These are phyloP conservation scores for Lathronympha strigana DNA, from an alignment of 2,888 invertebrate genomes.

Conservation along the genomic window DNA sequence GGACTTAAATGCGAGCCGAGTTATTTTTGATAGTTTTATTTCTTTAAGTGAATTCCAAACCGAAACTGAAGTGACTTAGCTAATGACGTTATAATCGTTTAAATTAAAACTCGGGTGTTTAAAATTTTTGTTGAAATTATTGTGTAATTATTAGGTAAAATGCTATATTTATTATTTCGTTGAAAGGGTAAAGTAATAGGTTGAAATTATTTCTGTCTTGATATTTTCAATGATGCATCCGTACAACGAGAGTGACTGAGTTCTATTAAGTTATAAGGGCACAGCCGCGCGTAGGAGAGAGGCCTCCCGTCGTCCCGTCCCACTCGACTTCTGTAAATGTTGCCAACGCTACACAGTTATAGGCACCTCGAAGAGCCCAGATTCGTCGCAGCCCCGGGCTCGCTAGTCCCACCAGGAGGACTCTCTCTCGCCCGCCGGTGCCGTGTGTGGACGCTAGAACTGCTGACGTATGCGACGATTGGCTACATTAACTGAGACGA, in stretches of 20 bases:
- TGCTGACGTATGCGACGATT: slow-evolving; percentile 39
- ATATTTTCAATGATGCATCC: slow-evolving; percentile 75
- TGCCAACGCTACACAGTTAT: slow-evolving; percentile 47
- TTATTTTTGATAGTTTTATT: slow-evolving; percentile 85
- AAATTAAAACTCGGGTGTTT: slow-evolving; percentile 77
- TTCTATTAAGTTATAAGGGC: slow-evolving; percentile 63
- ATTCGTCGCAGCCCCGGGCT: slow-evolving; percentile 1
- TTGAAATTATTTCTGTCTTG: slow-evolving; percentile 84
- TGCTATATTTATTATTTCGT: slow-evolving; percentile 82
- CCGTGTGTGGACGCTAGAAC: slow-evolving; percentile 65
- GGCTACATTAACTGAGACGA: slow-evolving; percentile 48
- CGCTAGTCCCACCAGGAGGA: slow-evolving; percentile 18
- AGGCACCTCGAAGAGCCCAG: slow-evolving; percentile 47
- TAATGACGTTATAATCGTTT: slow-evolving; percentile 78
- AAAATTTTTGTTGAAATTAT: slow-evolving; percentile 84
- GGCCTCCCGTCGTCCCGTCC: slow-evolving; percentile 51
- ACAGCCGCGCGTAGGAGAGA: slow-evolving; percentile 55
- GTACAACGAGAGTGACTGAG: slow-evolving; percentile 69
- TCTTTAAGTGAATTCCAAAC: slow-evolving; percentile 81
- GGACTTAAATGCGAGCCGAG: slow-evolving; percentile 81
- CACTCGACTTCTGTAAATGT: slow-evolving; percentile 38
- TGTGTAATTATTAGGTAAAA: slow-evolving; percentile 81
- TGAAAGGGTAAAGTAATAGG: slow-evolving; percentile 74
- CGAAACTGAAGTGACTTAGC: slow-evolving; percentile 79
- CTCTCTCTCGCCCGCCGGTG: slow-evolving; percentile 49